Evolutionary conservation across 2,797 vertebrate genomes (phyloP), one percentile per base, ranked within the genome.

Genomic region (Sebastes iracundus): DNA sequence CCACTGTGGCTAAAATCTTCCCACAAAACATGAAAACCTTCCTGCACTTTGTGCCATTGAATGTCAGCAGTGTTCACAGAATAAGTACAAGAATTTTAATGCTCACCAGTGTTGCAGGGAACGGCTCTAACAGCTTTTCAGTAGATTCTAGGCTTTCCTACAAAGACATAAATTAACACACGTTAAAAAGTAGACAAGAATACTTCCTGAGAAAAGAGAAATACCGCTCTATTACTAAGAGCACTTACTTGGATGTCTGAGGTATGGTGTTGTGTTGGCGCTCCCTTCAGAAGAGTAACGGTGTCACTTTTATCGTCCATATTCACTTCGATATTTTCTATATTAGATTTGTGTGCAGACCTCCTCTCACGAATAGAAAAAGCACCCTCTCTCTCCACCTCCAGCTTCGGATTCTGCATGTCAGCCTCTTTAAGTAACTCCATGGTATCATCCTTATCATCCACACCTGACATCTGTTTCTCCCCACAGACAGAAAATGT

Each of bases 91-190:
- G 20, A 56, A 49, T 3, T 46, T 30, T n/a, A 22, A 42, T 59
- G 64, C 87, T 94, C 89, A 96, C 95, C 92, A 75, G 59, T 25
- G 82, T 67, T 80, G 93, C 89, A 86, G 93, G 72, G 78, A 95
- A 90, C 0, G 95, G 86, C 76, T 94, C 93, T 9, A 96, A 88
- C 10, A 97, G 90, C 80, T 96, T 97, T 71, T 96, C 96, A 58
- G 96, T 96, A 55, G 95, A 96, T 86, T 97, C 94, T 59, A 97
- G 90, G 83, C 33, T 93, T 72, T 92, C 91, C 96, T 97, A 69
- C 25, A 90, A 94, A 64, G 42, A 91, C 72, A 90, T 20, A 3
- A 89, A 46, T 25, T 1, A 49, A 56, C 7, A 63, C 14, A 16
- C 0, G 7, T 27, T 23, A 16, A 20, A 32, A 33, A 30, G 18